Evolutionary conservation across 2,113 vertebrate genomes (phyloP).

Genomic region (Thamnophis sirtalis): DNA sequence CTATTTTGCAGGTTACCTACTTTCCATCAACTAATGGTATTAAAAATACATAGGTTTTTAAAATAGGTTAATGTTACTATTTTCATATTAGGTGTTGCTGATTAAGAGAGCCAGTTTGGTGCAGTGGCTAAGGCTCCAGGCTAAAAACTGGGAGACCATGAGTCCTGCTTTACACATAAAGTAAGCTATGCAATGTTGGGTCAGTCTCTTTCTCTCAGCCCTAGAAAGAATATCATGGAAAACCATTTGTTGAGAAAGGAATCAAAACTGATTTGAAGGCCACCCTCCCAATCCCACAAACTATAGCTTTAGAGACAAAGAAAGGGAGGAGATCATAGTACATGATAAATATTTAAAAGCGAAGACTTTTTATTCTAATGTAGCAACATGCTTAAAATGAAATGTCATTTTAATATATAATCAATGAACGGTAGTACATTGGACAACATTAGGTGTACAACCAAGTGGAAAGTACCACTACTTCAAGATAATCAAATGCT

Average conservation of each 20-base stretch:
- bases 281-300: background rate
- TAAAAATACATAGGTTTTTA: background rate
- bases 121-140: background rate
- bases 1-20: background rate
- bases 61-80: background rate
- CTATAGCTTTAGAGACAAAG: background rate
- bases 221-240: background rate
- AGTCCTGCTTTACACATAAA: background rate
- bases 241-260: background rate
- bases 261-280: background rate
- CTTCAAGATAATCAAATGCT: background rate
- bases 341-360: background rate
- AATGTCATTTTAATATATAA: background rate
- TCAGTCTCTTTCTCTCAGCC: background rate
- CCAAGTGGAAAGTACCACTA: background rate
- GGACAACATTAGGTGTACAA: background rate
- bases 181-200: background rate
- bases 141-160: background rate
- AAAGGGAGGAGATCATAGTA: background rate
- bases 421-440: background rate
- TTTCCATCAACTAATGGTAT: background rate
- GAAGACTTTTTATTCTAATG: background rate
- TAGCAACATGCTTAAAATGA: background rate
- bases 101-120: background rate
- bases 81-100: background rate